phyloP scores from a whole-genome alignment of 2,888 invertebrate species.

The Napeogenes sylphis region DNA sequence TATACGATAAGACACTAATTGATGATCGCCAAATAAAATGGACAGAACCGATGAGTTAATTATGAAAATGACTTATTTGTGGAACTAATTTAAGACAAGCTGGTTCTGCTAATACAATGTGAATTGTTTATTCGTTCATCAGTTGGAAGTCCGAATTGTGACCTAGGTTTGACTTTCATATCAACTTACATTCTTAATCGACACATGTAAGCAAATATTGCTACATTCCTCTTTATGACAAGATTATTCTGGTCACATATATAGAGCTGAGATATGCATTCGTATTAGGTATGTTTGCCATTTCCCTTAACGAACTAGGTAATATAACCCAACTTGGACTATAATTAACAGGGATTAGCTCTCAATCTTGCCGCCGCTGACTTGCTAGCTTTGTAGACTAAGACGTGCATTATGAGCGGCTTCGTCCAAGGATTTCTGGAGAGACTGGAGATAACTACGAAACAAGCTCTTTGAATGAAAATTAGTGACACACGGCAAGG shows the following conservation, averaged over 20 bases:
- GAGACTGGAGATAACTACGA: constrained; percentile 23
- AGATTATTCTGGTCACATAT: not conserved
- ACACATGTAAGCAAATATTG: too few species aligned
- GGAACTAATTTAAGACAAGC: constrained; percentile 12
- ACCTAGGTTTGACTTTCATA: too few species aligned
- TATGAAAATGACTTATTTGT: constrained; percentile 20
- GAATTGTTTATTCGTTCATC: too few species aligned
- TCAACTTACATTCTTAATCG: too few species aligned
- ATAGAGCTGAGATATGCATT: not conserved
- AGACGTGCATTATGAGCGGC: constrained; percentile 24
- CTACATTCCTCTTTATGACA: not conserved
- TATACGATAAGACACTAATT: constrained; percentile 48
- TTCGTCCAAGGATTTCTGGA: constrained; percentile 25
- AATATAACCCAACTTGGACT: constrained; percentile 34
- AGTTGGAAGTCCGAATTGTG: too few species aligned
- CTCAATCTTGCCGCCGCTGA: constrained; percentile 39
- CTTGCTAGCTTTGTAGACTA: constrained; percentile 27
- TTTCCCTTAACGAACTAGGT: constrained; percentile 13
- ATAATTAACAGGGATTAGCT: constrained; percentile 60
- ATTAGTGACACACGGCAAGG: constrained; percentile 19
- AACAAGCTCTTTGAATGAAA: constrained; percentile 28
- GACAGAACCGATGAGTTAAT: constrained; percentile 33
- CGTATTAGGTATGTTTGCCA: not conserved
- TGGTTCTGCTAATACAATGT: not conserved
- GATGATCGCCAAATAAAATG: constrained; percentile 37